Evolutionary conservation across 1,140 invertebrate species (phyloP), one percentile per base, ranked within the genome.

Genomic region (Pseudomyrmex dendroicus): DNA sequence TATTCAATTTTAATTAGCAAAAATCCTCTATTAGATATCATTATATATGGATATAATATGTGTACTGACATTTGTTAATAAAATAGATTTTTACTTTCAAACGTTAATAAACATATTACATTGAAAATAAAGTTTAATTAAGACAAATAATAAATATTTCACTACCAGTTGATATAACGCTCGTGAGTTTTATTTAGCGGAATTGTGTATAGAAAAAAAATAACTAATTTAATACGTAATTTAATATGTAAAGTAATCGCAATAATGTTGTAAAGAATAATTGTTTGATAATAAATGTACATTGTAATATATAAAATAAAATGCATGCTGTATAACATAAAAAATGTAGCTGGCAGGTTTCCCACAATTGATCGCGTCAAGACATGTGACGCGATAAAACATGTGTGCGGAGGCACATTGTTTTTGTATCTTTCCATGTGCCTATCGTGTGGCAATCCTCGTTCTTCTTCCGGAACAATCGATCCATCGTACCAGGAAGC

Each of bases 401-500:
- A 44, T 22, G 1, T 50, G 35, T 57, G 66, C 35, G 50, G 50
- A 7, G 35, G 15, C 15, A 44, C 25, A 50, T 82, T 64, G 20
- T 74, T 63, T 63, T 82, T 20, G 17, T 64, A 63, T 82, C 48
- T 82, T 82, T 74, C 17, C 46, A 17, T 52, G 54, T 52, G 48
- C 63, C 72, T 77, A 59, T 50, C 46, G 46, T 25, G 22, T 35
- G 62, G 73, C 52, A 77, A 85, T 82, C 44, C 86, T 35, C 54
- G 56, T 73, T 56, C 63, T 76, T 77, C 68, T 76, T 76, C 44
- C 50, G 46, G 50, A 22, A 82, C 70, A 82, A 88, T 88, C 86
- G 88, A 89, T 86, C 85, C 85, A 80, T 85, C 73, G 76, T 63
- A 74, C 77, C 73, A 80, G 85, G 87, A 85, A 82, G 66, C 68